These are phyloP conservation scores for Bombycilla garrulus DNA, from an alignment of 2,113 vertebrate genomes.

Conservation along the genomic window DNA sequence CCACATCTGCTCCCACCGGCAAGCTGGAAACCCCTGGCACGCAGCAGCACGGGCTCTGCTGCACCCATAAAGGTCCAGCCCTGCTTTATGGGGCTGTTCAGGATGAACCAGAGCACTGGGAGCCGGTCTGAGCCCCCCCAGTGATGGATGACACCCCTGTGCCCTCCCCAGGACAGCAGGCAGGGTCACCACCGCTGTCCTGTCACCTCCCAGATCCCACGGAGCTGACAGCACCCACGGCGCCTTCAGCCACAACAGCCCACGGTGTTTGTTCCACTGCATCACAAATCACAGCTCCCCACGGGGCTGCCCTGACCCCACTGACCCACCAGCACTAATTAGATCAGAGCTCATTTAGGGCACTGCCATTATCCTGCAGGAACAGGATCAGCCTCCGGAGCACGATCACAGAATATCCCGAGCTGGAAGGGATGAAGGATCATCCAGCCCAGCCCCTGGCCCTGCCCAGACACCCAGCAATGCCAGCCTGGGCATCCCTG, in stretches of 20 bases:
- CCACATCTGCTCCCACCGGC: background rate
- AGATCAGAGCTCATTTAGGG: background rate
- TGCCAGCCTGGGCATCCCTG: background rate
- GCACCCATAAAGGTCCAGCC: background rate
- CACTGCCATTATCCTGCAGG: background rate
- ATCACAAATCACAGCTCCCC: background rate
- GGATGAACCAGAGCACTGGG: background rate
- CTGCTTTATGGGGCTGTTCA: background rate
- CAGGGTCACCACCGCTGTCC: rapidly evolving
- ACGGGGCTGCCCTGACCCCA: rapidly evolving
- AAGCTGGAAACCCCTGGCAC: background rate
- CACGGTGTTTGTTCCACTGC: rapidly evolving
- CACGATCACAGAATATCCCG: background rate
- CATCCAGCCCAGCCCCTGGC: background rate
- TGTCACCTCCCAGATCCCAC: background rate
- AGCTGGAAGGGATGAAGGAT: background rate
- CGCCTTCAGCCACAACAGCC: rapidly evolving
- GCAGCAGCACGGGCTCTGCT: background rate
- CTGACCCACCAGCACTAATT: background rate
- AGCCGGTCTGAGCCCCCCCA: background rate
- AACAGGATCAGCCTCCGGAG: background rate
- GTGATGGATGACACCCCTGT: rapidly evolving
- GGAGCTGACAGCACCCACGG: background rate
- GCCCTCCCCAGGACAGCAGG: background rate
- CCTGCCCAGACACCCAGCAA: background rate